Base-by-base conservation (phyloP, 2,113 vertebrate species). In the Pygathrix nemaeus region DNA sequence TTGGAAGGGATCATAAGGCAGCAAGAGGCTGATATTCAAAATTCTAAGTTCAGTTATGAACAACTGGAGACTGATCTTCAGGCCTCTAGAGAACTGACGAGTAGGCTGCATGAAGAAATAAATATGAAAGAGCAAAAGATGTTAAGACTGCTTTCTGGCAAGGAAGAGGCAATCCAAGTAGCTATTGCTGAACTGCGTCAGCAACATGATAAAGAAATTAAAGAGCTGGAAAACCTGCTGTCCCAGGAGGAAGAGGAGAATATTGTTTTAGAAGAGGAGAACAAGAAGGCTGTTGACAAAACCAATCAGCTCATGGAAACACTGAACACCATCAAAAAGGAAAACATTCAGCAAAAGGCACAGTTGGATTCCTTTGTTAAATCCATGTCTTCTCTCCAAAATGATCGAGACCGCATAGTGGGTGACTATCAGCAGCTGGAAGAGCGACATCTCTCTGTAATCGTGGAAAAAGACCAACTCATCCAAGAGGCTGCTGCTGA, bases 401-500 rank as follows among this genome's bases (percentile, higher is more conserved):
- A 99, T 0, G 99, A 99, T 97, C 96, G 99, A 85, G 99, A 99
- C 97, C 95, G 98, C 27, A 98, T 99, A 43, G 97, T 99, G 30
- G 98, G 97, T 89, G 99, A 99, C 76, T 99, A 99, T 98, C 99
- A 98, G 93, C 99, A 99, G 96, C 99, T 99, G 73, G 99, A 99
- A 97, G 99, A 99, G 79, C 99, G 98, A 64, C 99, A 99, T 93
- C 98, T 99, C 20, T 98, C 98, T 96, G 97, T 99, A 55, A 99
- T 99, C 98, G 84, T 99, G 98, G 99, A 99, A 97, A 99, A 99
- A 98, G 99, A 99, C 55, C 98, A 98, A 50, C 97, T 99, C 72
- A 99, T 99, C 93, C 99, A 99, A 72, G 99, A 99, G 90, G 99
- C 99, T 12, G 99, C 99, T 13, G 93, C 98, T 13, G 99, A 99